Conservation (phyloP, 2,888 invertebrate species). For the Stenichneumon culpator region DNA sequence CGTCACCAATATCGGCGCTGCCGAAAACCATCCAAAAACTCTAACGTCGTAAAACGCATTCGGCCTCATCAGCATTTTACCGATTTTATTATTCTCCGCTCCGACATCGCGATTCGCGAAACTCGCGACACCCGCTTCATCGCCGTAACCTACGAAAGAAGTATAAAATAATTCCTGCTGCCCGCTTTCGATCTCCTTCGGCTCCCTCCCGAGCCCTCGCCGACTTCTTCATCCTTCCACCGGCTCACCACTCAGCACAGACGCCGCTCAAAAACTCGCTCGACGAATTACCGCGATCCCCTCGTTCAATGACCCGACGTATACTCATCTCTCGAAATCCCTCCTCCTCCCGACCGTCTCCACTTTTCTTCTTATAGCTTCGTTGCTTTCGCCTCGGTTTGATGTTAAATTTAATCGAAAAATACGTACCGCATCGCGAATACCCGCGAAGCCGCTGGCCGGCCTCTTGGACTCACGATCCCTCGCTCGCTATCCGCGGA, state of each 20-base stretch:
- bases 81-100: slow-evolving; percentile 22
- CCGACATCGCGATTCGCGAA: slow-evolving; percentile 2
- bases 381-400: slow-evolving; percentile 60
- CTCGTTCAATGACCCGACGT: slow-evolving; percentile 64
- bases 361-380: slow-evolving; percentile 48
- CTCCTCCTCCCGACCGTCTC: slow-evolving; percentile 21
- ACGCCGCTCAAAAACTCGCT: slow-evolving; percentile 69
- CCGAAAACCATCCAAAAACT: slow-evolving; percentile 5
- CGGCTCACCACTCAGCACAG: slow-evolving; percentile 53
- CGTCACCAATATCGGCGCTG: background rate
- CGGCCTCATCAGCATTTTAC: slow-evolving; percentile 21
- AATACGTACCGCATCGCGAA: slow-evolving; percentile 61
- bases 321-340: slow-evolving; percentile 26
- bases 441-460: slow-evolving; percentile 53
- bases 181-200: slow-evolving; percentile 9
- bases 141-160: slow-evolving; percentile 43
- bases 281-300: slow-evolving; percentile 67
- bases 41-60: background rate
- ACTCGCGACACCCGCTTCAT: background rate
- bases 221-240: slow-evolving; percentile 51
- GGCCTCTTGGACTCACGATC: slow-evolving; percentile 53
- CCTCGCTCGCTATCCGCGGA: slow-evolving; percentile 9
- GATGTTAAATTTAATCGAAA: slow-evolving; percentile 69
- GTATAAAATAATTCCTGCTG: slow-evolving; percentile 64
- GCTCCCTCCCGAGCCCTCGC: slow-evolving; percentile 29